Base-by-base conservation (phyloP, 2,888 invertebrate species). In the Brachylomia viminalis region DNA sequence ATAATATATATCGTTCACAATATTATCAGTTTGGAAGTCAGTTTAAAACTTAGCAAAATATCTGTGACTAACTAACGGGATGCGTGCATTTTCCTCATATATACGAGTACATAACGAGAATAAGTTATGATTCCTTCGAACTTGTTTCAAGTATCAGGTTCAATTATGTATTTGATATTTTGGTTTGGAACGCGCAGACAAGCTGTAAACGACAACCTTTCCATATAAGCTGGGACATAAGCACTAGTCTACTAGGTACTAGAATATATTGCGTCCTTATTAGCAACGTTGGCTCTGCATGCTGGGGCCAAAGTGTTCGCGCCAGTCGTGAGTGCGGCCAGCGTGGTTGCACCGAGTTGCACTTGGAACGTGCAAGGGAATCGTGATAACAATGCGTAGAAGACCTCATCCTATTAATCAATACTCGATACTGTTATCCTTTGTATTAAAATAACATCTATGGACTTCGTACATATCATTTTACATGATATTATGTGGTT, bases 31-130 rank as follows among this genome's bases (percentile, higher is more conserved):
- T 67, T 15, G 30, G 58, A 56, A 78, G 45, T 30, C 54, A 42
- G 30, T 66, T 61, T 27, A 49, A 17, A 81, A 81, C 49, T 56
- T 56, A 27, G 54, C 61, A n/a, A 66, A 49, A 65, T 58, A 56
- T 82, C 82, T 77, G 64, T 77, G 65, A 49, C 69, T 38, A 20
- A 65, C 33, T 64, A 27, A 72, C 79, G 42, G 84, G 67, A 68
- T 78, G 45, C 47, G 15, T 17, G 20, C 49, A 47, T 82, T 82
- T 84, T 84, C 85, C 82, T 84, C 47, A 52, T 77, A 23, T 23
- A 59, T n/a, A 45, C n/a, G n/a, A n/a, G n/a, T 47, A 49, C 49
- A 20, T 49, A 79, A 80, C 17, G 27, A 79, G 80, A 67, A 80
- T 83, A 80, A 80, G 17, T 47, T 54, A 61, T 27, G 20, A 76